Base-by-base conservation (phyloP, 2,888 invertebrate genomes). In the Cosmopolites sordidus region DNA sequence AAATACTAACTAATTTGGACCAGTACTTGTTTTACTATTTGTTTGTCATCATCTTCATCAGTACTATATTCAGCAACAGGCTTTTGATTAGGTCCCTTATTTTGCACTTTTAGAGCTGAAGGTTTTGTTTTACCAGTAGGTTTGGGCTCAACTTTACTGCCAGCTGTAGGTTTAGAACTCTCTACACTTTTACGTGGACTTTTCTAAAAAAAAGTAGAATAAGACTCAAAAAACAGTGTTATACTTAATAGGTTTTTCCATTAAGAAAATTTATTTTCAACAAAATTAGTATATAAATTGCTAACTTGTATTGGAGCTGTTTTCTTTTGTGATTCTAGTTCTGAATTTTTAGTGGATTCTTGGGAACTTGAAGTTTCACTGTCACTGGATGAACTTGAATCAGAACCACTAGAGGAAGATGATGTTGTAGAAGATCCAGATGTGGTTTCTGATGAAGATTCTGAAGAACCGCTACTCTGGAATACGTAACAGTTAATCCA, bases 381-480 rank as follows among this genome's bases (percentile, higher is more conserved):
- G 60, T 87, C 89, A 62, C 83, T 85, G 33, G 83, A 82, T 1
- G 82, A 83, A 0, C 81, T 85, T 2, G 85, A 84, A 37, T 82
- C 87, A 0, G 86, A 84, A 49, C 82, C 83, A 56, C 83, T 84
- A 0, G 86, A 82, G 0, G 84, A 84, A 53, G 83, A 84, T 33
- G 82, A 84, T 63, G 86, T 86, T 0, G 83, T 77, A 0, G 80
- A 78, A 64, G 81, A 86, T 61, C 84, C 87, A 0, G 87, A 85
- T 2, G 81, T 77, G 8, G 84, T 82, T 4, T 79, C 84, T 22
- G 86, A 83, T 62, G 81, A 81, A 54, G 82, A 81, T 60, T 83
- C 83, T 12, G 72, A 69, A 2, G 82, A 80, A 61, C 79, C 57
- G n/a, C 45, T 50, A 16, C 29, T 46, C 45, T 43, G 16, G n/a